Base-by-base conservation (phyloP, 92 coral and sea anemone species). In the Epizoanthus stellaris region DNA sequence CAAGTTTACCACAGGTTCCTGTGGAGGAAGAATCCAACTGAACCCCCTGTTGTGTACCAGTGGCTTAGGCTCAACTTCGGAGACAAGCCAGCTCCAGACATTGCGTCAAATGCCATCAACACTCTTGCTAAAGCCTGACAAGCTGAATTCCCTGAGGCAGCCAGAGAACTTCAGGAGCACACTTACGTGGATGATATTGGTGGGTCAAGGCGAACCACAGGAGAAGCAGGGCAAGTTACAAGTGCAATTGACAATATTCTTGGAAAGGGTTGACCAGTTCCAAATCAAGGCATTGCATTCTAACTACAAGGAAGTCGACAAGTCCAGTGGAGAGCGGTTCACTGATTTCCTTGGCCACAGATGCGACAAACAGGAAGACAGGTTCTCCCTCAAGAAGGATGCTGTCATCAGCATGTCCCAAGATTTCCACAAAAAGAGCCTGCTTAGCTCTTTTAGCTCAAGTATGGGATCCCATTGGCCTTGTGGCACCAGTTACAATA, bases 391-490 rank as follows among this genome's bases (percentile, higher is more conserved):
- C 82, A 92, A 92, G 88, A 92, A 90, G 57, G 73, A 74, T 52
- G 80, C 80, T 9, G 70, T 89, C 76, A 30, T 39, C 12, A 12
- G 58, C 10, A n/a, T 45, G 14, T 43, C 52, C 2, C 5, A 63
- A 34, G 38, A 62, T 15, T 11, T 84, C 34, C 34, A 15, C 90
- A n/a, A 91, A 91, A 73, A 43, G 88, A 79, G 77, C 75, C 14
- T 90, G 93, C 53, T 45, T 87, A 61, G 88, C 88, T 10, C 80
- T 82, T 13, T 67, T 87, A 39, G 92, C 93, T 11, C 93, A 93
- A 73, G 80, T 93, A 30, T 93, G 95, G 93, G 92, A 90, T 34
- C 93, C 95, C 63, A 70, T 90, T 25, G 93, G 87, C 21, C 95
- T 87, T 16, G 75, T 93, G 52, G 16, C 85, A 53, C 91, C 93